These are phyloP conservation scores for Lepidothrix coronata DNA, from an alignment of 2,113 vertebrate species.

Conservation along the genomic window DNA sequence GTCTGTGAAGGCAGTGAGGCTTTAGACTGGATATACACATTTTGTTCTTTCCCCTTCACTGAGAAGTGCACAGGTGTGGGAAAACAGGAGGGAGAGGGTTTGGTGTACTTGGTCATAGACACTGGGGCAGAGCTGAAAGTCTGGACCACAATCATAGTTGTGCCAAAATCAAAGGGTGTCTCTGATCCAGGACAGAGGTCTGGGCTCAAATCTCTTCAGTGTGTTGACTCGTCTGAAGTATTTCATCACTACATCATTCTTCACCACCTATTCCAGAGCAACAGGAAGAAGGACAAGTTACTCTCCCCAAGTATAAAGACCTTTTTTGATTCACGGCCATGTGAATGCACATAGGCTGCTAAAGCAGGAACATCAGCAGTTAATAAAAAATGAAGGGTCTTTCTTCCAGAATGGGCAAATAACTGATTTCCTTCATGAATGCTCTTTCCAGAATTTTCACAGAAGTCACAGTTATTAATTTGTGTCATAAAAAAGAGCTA, in stretches of 20 bases:
- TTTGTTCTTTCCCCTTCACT: not conserved
- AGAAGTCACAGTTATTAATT: not conserved
- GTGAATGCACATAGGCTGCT: not conserved
- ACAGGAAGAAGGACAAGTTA: not conserved
- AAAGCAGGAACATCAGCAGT: not conserved
- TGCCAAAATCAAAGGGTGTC: not conserved
- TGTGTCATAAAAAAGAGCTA: not conserved
- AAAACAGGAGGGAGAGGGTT: not conserved
- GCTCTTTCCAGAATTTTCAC: constrained; percentile 17
- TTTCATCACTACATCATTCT: not conserved
- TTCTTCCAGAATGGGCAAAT: not conserved
- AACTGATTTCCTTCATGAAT: not conserved
- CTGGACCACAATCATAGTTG: not conserved
- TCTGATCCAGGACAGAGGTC: not conserved
- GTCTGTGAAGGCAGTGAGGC: not conserved
- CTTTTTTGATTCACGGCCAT: not conserved
- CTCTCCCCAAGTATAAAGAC: not conserved
- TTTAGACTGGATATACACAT: not conserved
- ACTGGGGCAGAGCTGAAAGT: not conserved
- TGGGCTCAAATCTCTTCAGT: not conserved
- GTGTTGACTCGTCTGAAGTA: not conserved
- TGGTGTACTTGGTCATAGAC: not conserved
- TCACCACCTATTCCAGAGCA: not conserved
- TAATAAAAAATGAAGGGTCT: not conserved
- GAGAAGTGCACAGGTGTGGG: not conserved